These are phyloP conservation scores for Epinephelus fuscoguttatus DNA, from an alignment of 2,113 vertebrate genomes.

Conservation along the genomic window DNA sequence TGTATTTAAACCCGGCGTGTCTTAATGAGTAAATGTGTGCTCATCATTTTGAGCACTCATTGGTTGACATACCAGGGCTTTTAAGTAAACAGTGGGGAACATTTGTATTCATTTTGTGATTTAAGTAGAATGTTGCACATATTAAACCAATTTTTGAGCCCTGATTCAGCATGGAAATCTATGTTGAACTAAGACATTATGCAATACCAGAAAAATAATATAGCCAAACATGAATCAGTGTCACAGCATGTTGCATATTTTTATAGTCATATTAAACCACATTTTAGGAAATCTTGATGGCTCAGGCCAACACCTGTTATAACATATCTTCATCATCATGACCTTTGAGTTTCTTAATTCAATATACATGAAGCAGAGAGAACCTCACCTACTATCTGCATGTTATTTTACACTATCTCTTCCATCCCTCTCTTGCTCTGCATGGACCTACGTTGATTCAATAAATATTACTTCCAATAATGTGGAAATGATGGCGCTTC, in stretches of 20 bases:
- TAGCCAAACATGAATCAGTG: background rate
- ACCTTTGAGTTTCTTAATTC: background rate
- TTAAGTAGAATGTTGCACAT: background rate
- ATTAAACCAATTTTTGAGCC: background rate
- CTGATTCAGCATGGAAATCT: background rate
- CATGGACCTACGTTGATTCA: background rate
- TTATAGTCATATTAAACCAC: background rate
- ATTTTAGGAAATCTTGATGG: background rate
- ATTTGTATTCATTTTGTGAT: constrained; percentile 18
- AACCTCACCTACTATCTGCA: background rate
- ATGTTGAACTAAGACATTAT: background rate
- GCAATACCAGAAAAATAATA: background rate
- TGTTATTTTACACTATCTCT: background rate
- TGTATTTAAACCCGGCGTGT: constrained; percentile 38
- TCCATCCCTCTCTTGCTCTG: background rate
- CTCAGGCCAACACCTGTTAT: background rate
- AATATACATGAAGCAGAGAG: background rate
- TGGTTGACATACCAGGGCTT: constrained; percentile 21
- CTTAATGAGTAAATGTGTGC: constrained; percentile 31
- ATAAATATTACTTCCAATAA: background rate
- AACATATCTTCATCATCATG: background rate
- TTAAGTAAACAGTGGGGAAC: constrained; percentile 28
- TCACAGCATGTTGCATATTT: background rate
- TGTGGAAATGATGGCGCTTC: background rate
- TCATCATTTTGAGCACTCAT: constrained; percentile 1